Base-by-base conservation (phyloP, 2,797 vertebrate genomes). In the Chelonia mydas region DNA sequence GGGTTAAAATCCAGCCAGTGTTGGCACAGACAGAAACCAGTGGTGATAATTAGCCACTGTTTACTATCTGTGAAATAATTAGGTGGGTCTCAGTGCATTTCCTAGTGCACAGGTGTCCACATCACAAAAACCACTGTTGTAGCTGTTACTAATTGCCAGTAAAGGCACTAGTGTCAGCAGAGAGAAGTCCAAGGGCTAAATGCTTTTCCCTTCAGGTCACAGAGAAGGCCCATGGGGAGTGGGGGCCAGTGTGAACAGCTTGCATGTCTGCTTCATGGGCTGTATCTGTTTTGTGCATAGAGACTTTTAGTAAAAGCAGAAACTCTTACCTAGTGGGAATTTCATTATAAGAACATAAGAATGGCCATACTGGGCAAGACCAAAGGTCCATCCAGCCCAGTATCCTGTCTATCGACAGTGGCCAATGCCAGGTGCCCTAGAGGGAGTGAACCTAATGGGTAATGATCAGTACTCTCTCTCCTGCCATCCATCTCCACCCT, bases 221-320 rank as follows among this genome's bases (percentile, higher is more conserved):
- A 74, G 68, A 5, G 25, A 45, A 55, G 59, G 11, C 2, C 0
- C 51, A 5, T 12, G 17, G 37, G 41, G 31, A 68, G 12, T 88
- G 57, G 51, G 89, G 90, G 33, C 55, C 55, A 55, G 8, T 65
- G 49, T 84, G 87, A 23, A 15, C 5, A 25, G 33, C 6, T 16
- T 47, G 9, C 57, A 28, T 65, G 47, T n/a, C 16, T 93, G 37
- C 8, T 84, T 89, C 87, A 74, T 82, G 74, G 81, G 53, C 1
- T 27, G 16, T 7, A 0, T n/a, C 0, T 41, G 3, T 89, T 83
- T 6, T 1, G 1, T 25, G 59, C 51, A 41, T 57, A 21, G 80
- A 86, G 53, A 49, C n/a, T 80, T 84, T 28, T 53, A 82, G 47
- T 89, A 77, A 19, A 78, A 76, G 50, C 85, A 41, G 72, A 61